These are phyloP conservation scores for Proterorhinus semilunaris DNA, from an alignment of 2,113 vertebrate species.

Conservation along the genomic window DNA sequence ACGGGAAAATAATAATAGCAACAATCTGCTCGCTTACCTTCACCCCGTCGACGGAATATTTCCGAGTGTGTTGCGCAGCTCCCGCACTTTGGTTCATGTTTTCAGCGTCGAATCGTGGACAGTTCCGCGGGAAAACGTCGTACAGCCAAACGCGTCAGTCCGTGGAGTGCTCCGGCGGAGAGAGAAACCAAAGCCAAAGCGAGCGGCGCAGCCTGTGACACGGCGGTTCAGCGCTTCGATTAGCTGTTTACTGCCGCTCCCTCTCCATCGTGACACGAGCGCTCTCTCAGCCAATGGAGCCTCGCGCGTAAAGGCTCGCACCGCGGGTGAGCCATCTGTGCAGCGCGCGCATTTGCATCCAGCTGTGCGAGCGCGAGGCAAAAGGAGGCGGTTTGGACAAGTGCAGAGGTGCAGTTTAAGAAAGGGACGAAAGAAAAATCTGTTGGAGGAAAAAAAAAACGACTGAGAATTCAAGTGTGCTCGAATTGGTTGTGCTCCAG, in stretches of 20 bases:
- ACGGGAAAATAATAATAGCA: background rate
- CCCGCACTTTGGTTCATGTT: conserved; percentile 73
- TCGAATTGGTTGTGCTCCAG: too few species aligned
- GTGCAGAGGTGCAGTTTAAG: too few species aligned
- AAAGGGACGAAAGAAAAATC: too few species aligned
- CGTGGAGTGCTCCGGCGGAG: background rate
- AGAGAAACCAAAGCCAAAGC: background rate
- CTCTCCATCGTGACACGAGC: conserved; percentile 25
- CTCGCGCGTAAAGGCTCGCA: conserved; percentile 40
- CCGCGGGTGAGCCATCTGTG: conserved; percentile 43
- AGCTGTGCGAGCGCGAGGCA: background rate
- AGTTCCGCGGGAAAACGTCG: conserved; percentile 27
- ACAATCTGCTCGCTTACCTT: conserved; percentile 46
- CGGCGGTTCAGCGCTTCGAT: conserved; percentile 7
- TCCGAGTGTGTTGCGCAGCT: conserved; percentile 50
- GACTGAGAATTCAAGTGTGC: too few species aligned
- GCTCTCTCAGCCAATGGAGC: conserved; percentile 46
- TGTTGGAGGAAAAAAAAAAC: too few species aligned
- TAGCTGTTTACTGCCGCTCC: conserved; percentile 25
- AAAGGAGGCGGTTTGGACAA: conserved; percentile 7
- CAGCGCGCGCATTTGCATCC: conserved; percentile 12
- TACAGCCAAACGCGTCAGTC: background rate
- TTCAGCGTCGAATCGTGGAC: conserved; percentile 35
- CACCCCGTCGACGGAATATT: conserved; percentile 37
- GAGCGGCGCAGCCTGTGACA: background rate